phyloP scores from a whole-genome alignment of 2,888 invertebrate species.

The Lingula anatina region DNA sequence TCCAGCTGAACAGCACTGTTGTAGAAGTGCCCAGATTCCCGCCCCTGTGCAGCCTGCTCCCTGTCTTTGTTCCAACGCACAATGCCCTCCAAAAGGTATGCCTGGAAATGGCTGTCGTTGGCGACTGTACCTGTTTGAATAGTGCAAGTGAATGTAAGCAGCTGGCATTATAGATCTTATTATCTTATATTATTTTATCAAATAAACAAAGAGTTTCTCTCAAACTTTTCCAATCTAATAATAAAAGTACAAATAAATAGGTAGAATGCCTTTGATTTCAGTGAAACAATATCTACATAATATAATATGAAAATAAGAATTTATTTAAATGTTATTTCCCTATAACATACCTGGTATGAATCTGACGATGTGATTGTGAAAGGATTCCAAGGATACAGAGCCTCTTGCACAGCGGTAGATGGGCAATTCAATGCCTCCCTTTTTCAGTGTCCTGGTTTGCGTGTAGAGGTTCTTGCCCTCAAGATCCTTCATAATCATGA shows the following conservation, averaged over 20 bases:
- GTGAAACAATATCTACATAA: no score
- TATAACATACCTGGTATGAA: no score
- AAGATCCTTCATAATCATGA: no score
- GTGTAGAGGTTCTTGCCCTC: slow-evolving; percentile 15
- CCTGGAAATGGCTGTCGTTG: slow-evolving; percentile 14
- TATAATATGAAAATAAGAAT: no score
- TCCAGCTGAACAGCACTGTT: no score
- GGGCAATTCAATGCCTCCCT: slow-evolving; percentile 17
- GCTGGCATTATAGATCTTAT: no score
- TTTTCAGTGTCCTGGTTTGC: slow-evolving; percentile 10
- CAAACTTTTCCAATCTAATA: neutral
- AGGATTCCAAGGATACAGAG: slow-evolving; percentile 23
- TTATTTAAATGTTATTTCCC: no score
- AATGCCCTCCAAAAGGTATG: no score
- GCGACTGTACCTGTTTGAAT: slow-evolving; percentile 16
- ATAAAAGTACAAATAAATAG: slow-evolving; percentile 6
- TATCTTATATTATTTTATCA: no score
- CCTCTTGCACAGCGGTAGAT: slow-evolving; percentile 22
- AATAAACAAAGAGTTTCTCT: neutral
- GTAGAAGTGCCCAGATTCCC: neutral
- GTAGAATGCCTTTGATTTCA: no score
- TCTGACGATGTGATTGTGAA: no score
- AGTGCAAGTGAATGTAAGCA: no score
- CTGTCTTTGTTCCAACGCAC: slow-evolving; percentile 17
- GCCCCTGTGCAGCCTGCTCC: neutral